Evolutionary conservation across 2,888 invertebrate genomes (phyloP), one percentile per base, ranked within the genome.

Genomic region (Lasioglossum vierecki): DNA sequence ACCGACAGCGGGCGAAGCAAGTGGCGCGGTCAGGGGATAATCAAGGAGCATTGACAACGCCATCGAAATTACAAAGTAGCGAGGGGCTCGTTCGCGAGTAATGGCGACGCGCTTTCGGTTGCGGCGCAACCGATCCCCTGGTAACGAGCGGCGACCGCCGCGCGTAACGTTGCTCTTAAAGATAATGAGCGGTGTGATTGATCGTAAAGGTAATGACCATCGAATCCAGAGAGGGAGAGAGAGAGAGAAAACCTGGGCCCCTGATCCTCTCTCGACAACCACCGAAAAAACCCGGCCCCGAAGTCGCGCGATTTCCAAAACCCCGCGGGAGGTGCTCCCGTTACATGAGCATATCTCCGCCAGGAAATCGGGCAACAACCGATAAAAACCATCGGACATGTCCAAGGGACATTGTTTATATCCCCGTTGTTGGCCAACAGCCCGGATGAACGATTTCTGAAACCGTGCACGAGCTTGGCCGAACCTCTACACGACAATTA

Each of bases 121-220:
- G 74, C 75, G 49, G 49, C 80, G 41, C 84, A 83, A 88, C 86
- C 88, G 90, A 92, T 91, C 88, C 85, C 78, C 74, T 3, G 82
- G 89, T 90, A 91, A 91, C 89, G 89, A 90, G 90, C 88, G 91
- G 91, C 88, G 90, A 88, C 89, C 91, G 82, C 86, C 53, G 53
- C 88, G 90, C 89, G 91, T 92, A 93, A 92, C 92, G 89, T 87
- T 86, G 90, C 91, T 93, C 92, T 92, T 91, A 91, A 93, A 93
- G 92, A 93, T 93, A 93, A 93, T 92, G 94, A 93, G 93, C 91
- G 93, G 91, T 91, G 91, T 91, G 94, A 94, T 94, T 91, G 93
- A 93, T 94, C 94, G 93, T 94, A 94, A 94, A 94, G 92, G 92
- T 94, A 94, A 94, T 93, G 93, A 93, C 93, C 93, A 92, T 93